A percentile compares a stretch with the other conserved stretches of the same genome.
Evolutionary conservation across 23 tunicate genomes (phyloP).

Genomic region (Trididemnum nubilum): DNA sequence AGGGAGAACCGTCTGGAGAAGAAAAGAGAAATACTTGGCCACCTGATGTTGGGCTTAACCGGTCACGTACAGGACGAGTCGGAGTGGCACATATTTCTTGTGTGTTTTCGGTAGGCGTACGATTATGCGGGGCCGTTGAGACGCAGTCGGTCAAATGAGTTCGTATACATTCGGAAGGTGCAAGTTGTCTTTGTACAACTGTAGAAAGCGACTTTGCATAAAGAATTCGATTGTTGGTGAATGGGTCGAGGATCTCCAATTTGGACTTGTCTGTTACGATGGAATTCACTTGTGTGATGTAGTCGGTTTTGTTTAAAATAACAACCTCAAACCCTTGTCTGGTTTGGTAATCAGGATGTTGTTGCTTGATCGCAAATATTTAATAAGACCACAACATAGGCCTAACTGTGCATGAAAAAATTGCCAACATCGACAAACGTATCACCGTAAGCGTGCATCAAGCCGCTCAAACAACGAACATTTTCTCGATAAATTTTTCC

Average conservation of each 20-base stretch:
- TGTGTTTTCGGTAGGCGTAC: conserved; percentile 14
- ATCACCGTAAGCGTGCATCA: too few relatives aligned
- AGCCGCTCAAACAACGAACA: too few relatives aligned
- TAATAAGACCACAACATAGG: too few relatives aligned
- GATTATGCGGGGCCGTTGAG: conserved; percentile 17
- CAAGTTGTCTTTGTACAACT: not conserved
- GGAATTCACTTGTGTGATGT: too few relatives aligned
- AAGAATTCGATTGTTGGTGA: not conserved
- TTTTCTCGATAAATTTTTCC: not conserved
- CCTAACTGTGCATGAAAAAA: too few relatives aligned
- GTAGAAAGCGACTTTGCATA: not conserved
- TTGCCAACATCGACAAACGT: too few relatives aligned
- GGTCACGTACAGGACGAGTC: not conserved
- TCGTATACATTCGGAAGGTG: not conserved
- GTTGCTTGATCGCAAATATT: too few relatives aligned
- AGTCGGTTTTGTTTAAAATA: too few relatives aligned
- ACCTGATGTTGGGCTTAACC: conserved; percentile 20
- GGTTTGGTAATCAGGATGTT: too few relatives aligned
- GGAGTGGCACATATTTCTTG: not conserved
- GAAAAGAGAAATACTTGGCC: not conserved
- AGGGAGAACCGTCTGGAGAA: not conserved
- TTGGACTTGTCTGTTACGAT: too few relatives aligned
- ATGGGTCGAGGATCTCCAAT: too few relatives aligned
- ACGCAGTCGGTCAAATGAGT: not conserved
- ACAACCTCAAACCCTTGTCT: too few relatives aligned